These are phyloP conservation scores for Myotis vivesi DNA, from an alignment of 2,797 vertebrate species.

Conservation along the genomic window DNA sequence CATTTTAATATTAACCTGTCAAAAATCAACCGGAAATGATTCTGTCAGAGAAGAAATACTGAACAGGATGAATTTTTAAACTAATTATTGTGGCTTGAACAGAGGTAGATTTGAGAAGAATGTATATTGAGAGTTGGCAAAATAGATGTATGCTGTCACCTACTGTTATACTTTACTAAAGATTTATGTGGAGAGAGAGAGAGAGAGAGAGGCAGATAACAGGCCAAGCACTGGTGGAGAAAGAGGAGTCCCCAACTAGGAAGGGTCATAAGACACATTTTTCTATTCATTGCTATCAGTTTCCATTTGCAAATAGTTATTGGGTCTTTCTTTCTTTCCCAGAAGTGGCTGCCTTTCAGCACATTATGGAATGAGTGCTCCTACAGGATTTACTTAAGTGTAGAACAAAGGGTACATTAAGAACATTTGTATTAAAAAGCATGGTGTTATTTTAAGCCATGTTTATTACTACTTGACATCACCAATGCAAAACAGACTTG, in stretches of 20 bases:
- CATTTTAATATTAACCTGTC: not conserved
- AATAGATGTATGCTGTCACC: not conserved
- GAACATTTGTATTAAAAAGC: slow-evolving; percentile 9
- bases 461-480: slow-evolving; percentile 29
- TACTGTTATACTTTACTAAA: not conserved
- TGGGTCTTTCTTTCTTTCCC: slow-evolving; percentile 1
- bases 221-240: not conserved
- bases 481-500: not conserved
- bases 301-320: not conserved
- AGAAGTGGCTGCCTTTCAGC: not conserved
- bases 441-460: slow-evolving; percentile 32
- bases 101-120: not conserved
- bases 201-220: not conserved
- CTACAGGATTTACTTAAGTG: not conserved
- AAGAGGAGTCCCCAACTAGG: not conserved
- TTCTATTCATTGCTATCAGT: not conserved
- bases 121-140: not conserved
- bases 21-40: not conserved
- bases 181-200: not conserved
- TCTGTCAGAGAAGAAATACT: not conserved
- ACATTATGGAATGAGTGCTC: not conserved
- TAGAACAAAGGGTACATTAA: not conserved
- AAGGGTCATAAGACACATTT: not conserved
- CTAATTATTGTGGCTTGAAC: not conserved
- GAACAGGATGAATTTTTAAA: not conserved